Percentiles rank a stretch among this genome's conserved stretches.
phyloP scores from a whole-genome alignment of 2,113 vertebrate species.

The Oncorhynchus gorbuscha region DNA sequence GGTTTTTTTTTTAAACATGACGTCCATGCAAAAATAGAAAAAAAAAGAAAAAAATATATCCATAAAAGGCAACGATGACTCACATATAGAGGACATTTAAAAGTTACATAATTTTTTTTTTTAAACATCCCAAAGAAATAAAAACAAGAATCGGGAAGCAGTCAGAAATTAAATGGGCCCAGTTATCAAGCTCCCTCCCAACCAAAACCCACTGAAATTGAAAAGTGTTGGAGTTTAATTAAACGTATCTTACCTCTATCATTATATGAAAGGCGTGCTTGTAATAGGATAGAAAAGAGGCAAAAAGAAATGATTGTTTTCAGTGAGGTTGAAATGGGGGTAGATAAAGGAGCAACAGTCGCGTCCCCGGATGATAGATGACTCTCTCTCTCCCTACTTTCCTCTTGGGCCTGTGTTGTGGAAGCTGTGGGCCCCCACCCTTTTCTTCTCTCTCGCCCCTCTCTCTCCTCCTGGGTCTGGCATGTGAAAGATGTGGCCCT shows the following conservation, averaged over 20 bases:
- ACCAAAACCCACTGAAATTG: not conserved
- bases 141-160: constrained; percentile 36
- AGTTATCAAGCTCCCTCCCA: constrained; percentile 56
- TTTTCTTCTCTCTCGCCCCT: too few species aligned
- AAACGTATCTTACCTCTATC: constrained; percentile 98
- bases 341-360: constrained; percentile 34
- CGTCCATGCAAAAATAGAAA: constrained; percentile 64
- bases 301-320: constrained; percentile 85
- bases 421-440: not conserved
- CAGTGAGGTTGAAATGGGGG: constrained; percentile 72
- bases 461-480: not conserved
- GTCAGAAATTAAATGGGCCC: constrained; percentile 41
- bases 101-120: too few species aligned
- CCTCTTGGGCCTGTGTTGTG: not conserved
- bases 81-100: not conserved
- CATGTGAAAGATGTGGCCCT: not conserved
- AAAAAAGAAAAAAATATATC: not conserved
- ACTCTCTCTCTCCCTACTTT: not conserved
- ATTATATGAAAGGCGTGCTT: constrained; percentile 99
- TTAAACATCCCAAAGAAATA: constrained; percentile 15
- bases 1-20: constrained; percentile 22
- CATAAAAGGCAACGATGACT: not conserved
- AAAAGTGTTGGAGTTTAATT: constrained; percentile 60
- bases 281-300: constrained; percentile 69
- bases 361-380: constrained; percentile 30